These are phyloP conservation scores for Drosophila nasuta DNA, from an alignment of 1,140 invertebrate species.

Conservation along the genomic window DNA sequence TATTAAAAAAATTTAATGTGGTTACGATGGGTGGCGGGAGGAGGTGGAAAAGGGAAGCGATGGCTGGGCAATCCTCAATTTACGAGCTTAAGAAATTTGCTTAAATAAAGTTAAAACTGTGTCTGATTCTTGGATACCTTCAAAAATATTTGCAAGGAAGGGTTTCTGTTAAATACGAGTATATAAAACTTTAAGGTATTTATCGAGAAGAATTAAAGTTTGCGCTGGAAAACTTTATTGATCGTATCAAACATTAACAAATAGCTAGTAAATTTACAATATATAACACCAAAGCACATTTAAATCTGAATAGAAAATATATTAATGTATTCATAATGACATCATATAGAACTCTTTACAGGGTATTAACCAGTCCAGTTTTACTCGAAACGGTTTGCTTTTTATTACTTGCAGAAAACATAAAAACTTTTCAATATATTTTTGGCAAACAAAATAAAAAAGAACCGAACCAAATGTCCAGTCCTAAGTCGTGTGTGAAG, in stretches of 20 bases:
- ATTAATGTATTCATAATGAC: no score
- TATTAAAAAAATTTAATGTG: slow-evolving; percentile 67
- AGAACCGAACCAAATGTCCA: slow-evolving; percentile 49
- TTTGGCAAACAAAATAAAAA: slow-evolving; percentile 11
- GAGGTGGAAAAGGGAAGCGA: slow-evolving; percentile 18
- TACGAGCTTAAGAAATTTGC: slow-evolving; percentile 12
- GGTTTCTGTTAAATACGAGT: no score
- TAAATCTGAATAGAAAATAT: no score
- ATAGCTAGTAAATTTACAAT: slow-evolving; percentile 35
- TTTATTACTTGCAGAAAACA: slow-evolving; percentile 57
- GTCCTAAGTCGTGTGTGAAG: slow-evolving; percentile 53
- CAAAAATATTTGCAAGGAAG: not conserved
- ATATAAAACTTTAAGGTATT: no score
- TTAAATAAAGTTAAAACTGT: slow-evolving; percentile 16
- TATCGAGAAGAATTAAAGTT: not conserved
- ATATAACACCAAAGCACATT: no score
- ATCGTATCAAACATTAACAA: slow-evolving; percentile 51
- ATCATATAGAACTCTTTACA: not conserved
- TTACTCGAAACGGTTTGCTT: not conserved
- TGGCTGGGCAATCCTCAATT: slow-evolving; percentile 26
- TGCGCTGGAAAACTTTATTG: slow-evolving; percentile 24
- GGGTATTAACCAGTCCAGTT: slow-evolving; percentile 10
- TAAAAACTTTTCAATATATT: slow-evolving; percentile 72
- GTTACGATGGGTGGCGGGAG: slow-evolving; percentile 43
- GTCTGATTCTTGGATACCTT: not conserved